Conservation (phyloP, 2,113 vertebrate species). For the Neodontobutis hainanensis region DNA sequence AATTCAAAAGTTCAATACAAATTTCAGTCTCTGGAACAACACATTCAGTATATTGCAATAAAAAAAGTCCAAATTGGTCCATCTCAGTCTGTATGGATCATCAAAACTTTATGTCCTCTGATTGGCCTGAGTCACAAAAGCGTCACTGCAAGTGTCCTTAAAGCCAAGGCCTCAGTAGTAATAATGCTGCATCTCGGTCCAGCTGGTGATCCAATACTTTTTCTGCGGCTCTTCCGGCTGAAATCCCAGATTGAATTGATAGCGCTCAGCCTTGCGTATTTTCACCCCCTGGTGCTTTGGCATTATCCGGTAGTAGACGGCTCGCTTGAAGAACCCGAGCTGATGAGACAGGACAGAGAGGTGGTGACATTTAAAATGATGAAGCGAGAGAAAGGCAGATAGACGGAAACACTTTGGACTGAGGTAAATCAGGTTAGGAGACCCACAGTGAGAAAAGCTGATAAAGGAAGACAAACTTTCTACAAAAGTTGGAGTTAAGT, state of each 20-base stretch:
- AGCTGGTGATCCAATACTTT: slow-evolving; percentile 95
- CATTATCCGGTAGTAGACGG: slow-evolving; percentile 91
- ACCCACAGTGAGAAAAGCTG: slow-evolving; percentile 1
- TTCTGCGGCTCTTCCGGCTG: slow-evolving; percentile 81
- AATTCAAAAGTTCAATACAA: slow-evolving; percentile 28
- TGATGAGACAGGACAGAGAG: slow-evolving; percentile 56
- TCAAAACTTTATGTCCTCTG: slow-evolving; percentile 18
- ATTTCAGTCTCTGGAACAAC: slow-evolving; percentile 59
- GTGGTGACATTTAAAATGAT: too few relatives aligned
- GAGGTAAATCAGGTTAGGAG: slow-evolving; percentile 31
- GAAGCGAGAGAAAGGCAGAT: slow-evolving; percentile 4
- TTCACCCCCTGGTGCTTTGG: slow-evolving; percentile 93
- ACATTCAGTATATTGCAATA: slow-evolving; percentile 73
- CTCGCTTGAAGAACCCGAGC: slow-evolving; percentile 93
- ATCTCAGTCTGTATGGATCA: slow-evolving; percentile 22
- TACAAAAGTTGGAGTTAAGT: slow-evolving; percentile 22
- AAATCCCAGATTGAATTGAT: slow-evolving; percentile 81
- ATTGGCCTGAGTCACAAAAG: slow-evolving; percentile 21
- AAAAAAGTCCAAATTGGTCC: slow-evolving; percentile 10
- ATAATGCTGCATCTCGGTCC: slow-evolving; percentile 88
- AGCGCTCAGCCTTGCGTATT: slow-evolving; percentile 88
- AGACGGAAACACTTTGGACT: slow-evolving; percentile 31
- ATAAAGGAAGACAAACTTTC: slow-evolving; percentile 2
- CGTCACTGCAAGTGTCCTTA: slow-evolving; percentile 31
- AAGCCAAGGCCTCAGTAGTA: slow-evolving; percentile 85